phyloP scores from a whole-genome alignment of 2,797 vertebrate species.

The Gadopsis bispinosus region DNA sequence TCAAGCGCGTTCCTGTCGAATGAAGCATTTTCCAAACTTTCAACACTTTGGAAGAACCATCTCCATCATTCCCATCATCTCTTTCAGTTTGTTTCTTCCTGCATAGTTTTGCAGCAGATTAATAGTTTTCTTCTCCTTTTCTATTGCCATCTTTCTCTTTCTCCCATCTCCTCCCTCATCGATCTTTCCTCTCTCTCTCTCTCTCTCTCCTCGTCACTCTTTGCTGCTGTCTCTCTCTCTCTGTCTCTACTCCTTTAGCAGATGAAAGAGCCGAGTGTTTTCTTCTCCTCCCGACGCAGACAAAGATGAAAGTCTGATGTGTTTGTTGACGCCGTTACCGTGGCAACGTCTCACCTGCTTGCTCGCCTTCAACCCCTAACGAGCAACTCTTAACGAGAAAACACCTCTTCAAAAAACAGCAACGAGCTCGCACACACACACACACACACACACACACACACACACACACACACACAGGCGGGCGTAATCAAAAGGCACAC shows the following conservation, averaged over 20 bases:
- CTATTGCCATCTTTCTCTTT: too few species aligned
- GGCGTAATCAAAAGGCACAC: background rate
- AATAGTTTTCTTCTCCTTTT: background rate
- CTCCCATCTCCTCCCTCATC: background rate
- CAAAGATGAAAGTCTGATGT: slow-evolving; percentile 75
- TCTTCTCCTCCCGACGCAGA: slow-evolving; percentile 54
- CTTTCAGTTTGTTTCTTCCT: background rate
- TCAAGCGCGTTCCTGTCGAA: too few species aligned
- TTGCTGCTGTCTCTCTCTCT: background rate
- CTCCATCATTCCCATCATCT: background rate
- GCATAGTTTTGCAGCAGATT: background rate
- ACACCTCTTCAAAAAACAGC: slow-evolving; percentile 64
- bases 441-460: slow-evolving; percentile 17
- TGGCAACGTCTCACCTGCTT: slow-evolving; percentile 73
- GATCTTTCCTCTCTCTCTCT: background rate
- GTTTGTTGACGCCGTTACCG: slow-evolving; percentile 65
- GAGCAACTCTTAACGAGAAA: slow-evolving; percentile 75
- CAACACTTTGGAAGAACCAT: too few species aligned
- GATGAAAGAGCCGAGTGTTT: slow-evolving; percentile 70
- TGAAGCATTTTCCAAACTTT: too few species aligned
- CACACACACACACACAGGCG: slow-evolving; percentile 25
- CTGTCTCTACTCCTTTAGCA: slow-evolving; percentile 46
- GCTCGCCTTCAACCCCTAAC: slow-evolving; percentile 69
- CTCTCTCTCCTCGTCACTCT: background rate
- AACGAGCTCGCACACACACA: background rate